Evolutionary conservation across 1,140 invertebrate genomes (phyloP).

Genomic region (Temnothorax longispinosus): DNA sequence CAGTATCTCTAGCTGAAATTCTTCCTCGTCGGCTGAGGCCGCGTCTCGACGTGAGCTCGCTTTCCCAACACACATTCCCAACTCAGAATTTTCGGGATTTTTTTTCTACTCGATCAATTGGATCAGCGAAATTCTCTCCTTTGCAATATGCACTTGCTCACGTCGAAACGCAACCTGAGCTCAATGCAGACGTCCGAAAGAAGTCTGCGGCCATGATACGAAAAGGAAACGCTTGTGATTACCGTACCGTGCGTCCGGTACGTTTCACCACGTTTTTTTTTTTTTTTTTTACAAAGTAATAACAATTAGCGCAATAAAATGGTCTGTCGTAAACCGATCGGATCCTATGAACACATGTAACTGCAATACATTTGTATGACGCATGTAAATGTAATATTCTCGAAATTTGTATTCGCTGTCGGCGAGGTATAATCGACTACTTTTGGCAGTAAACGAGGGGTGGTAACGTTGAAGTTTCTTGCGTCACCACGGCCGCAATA

Average conservation of each 20-base stretch:
- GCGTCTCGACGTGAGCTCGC: slow-evolving; percentile 17
- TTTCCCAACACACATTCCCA: neutral
- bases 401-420: slow-evolving; percentile 24
- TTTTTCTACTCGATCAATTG: neutral
- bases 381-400: slow-evolving; percentile 6
- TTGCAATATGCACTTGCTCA: neutral
- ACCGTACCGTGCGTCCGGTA: neutral
- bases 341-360: slow-evolving; percentile 11
- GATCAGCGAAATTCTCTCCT: neutral
- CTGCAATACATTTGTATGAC: slow-evolving; percentile 2
- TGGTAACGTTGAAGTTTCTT: slow-evolving; percentile 22
- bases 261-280: neutral
- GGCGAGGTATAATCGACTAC: slow-evolving; percentile 41
- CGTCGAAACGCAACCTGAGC: slow-evolving; percentile 8
- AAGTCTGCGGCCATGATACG: slow-evolving; percentile 49
- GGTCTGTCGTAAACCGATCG: neutral
- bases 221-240: slow-evolving; percentile 8
- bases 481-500: slow-evolving; percentile 50
- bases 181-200: slow-evolving; percentile 43
- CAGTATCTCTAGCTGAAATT: slow-evolving; percentile 64
- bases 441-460: slow-evolving; percentile 51
- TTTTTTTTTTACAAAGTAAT: neutral
- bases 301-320: slow-evolving; percentile 13
- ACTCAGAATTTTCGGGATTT: neutral
- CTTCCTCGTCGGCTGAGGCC: neutral